phyloP scores from a whole-genome alignment of 2,888 invertebrate genomes.

The Coremacera marginata region DNA sequence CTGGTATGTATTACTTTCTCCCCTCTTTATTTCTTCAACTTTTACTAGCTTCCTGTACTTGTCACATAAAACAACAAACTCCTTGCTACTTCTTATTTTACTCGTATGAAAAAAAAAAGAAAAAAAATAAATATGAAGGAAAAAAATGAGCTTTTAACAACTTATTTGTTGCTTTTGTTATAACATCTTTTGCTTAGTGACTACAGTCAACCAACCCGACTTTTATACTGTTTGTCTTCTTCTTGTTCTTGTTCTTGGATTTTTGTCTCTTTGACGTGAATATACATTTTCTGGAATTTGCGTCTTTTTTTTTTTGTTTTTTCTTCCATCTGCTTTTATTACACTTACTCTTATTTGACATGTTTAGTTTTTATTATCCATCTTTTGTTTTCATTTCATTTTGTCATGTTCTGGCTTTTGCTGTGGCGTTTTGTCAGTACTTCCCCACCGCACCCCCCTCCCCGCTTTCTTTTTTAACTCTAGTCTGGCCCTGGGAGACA shows the following conservation, averaged over 20 bases:
- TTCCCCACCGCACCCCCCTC: too few relatives aligned
- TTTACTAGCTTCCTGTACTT: background rate
- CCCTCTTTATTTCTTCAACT: background rate
- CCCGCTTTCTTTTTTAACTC: background rate
- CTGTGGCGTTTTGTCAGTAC: background rate
- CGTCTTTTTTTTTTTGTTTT: background rate
- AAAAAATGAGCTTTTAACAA: background rate
- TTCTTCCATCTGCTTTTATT: background rate
- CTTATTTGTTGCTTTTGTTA: background rate
- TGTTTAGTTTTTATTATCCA: background rate
- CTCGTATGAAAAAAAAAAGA: background rate
- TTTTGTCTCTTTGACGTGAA: background rate
- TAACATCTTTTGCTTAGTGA: background rate
- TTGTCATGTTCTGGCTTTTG: background rate
- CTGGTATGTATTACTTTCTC: constrained; percentile 2
- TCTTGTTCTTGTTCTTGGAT: background rate
- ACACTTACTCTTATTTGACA: background rate
- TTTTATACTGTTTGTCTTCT: background rate
- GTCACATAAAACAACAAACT: background rate
- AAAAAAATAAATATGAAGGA: background rate
- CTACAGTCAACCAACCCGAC: background rate
- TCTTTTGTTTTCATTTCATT: background rate
- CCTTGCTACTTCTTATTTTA: background rate
- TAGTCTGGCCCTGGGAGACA: background rate
- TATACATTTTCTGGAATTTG: background rate